phyloP scores from a whole-genome alignment of 2,113 vertebrate genomes.

The Merops nubicus region DNA sequence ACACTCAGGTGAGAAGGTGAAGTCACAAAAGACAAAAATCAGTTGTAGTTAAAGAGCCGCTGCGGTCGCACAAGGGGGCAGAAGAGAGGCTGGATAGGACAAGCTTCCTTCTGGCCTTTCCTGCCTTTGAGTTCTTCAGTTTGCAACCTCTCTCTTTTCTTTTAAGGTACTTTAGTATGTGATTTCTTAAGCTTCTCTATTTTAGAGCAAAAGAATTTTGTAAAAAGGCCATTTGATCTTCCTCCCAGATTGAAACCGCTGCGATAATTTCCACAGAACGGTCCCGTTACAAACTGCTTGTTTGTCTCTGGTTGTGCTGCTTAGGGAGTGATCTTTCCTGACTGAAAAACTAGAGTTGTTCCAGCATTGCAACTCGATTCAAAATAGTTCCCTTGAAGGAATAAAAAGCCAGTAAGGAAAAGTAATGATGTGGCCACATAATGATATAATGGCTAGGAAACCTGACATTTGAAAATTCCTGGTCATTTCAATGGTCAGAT shows the following conservation, averaged over 20 bases:
- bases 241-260: neutral
- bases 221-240: conserved; percentile 8
- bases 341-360: conserved; percentile 5
- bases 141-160: neutral
- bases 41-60: accelerated
- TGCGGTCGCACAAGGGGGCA: neutral
- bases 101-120: neutral
- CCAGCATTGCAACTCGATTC: neutral
- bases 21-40: neutral
- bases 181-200: neutral
- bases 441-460: neutral
- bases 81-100: neutral
- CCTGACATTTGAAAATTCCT: neutral
- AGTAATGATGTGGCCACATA: neutral
- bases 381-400: neutral
- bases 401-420: neutral
- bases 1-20: accelerated
- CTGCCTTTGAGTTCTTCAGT: conserved; percentile 6
- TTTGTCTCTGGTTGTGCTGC: neutral
- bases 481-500: neutral
- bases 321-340: neutral
- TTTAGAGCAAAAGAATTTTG: neutral
- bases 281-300: neutral
- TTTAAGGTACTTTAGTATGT: neutral
- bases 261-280: neutral